These are phyloP conservation scores for Podiceps cristatus DNA, from an alignment of 2,113 vertebrate species.

Conservation along the genomic window DNA sequence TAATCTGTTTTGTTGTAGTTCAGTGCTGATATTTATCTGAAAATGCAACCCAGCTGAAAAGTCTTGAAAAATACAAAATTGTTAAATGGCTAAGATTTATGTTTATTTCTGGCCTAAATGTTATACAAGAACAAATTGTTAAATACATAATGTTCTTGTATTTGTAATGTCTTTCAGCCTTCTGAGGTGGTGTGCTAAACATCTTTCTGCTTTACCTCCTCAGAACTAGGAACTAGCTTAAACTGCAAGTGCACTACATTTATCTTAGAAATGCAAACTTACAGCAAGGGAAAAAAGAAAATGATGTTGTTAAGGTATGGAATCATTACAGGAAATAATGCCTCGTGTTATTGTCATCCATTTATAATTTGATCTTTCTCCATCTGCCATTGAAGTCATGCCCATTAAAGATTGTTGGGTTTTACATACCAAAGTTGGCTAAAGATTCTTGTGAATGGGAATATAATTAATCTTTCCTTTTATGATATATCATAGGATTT, in stretches of 20 bases:
- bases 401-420: neutral
- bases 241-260: slow-evolving; percentile 59
- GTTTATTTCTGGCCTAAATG: slow-evolving; percentile 18
- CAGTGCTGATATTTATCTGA: slow-evolving; percentile 67
- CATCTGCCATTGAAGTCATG: neutral
- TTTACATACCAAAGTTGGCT: slow-evolving; percentile 10
- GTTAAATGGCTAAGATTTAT: slow-evolving; percentile 59
- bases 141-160: slow-evolving; percentile 58
- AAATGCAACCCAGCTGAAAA: slow-evolving; percentile 54
- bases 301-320: neutral
- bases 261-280: neutral
- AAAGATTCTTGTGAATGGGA: neutral
- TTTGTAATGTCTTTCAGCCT: slow-evolving; percentile 48
- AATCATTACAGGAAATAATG: slow-evolving; percentile 20
- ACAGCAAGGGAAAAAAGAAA: neutral
- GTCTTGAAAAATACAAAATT: slow-evolving; percentile 36
- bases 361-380: neutral
- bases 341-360: neutral
- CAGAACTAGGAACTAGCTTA: slow-evolving; percentile 23
- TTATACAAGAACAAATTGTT: slow-evolving; percentile 51
- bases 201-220: slow-evolving; percentile 13
- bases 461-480: neutral
- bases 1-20: slow-evolving; percentile 68
- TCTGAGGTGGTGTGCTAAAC: slow-evolving; percentile 15
- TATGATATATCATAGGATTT: slow-evolving; percentile 2